These are phyloP conservation scores for Cataglyphis rosenhaueri DNA, from an alignment of 2,888 invertebrate genomes.

Conservation along the genomic window DNA sequence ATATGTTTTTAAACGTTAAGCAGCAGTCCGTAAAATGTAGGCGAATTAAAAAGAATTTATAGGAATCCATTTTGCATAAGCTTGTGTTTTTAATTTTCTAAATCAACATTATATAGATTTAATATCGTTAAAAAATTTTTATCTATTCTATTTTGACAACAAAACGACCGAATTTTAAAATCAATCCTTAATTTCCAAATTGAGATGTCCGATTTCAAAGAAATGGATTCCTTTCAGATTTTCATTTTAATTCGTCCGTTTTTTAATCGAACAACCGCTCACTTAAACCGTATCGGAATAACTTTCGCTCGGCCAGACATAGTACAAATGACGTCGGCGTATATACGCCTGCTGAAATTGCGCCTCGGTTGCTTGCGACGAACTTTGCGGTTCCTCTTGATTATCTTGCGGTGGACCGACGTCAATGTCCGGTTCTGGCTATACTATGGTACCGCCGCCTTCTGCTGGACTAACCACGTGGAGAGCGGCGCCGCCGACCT, in stretches of 20 bases:
- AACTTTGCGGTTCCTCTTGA: conserved; percentile 59
- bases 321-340: conserved; percentile 73
- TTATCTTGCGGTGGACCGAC: conserved; percentile 47
- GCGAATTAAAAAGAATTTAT: conserved; percentile 18
- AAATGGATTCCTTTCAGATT: not conserved
- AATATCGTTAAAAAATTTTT: not conserved
- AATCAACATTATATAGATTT: not conserved
- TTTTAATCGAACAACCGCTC: conserved; percentile 1
- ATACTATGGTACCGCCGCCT: conserved; percentile 83
- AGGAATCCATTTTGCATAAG: not conserved
- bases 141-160: not conserved
- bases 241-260: conserved; percentile 24
- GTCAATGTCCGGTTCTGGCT: conserved; percentile 74
- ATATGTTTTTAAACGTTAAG: conserved; percentile 56
- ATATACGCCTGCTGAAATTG: conserved; percentile 65
- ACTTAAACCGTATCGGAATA: conserved; percentile 70
- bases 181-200: not conserved
- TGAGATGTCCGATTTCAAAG: not conserved
- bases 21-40: conserved; percentile 17
- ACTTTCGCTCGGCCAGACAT: conserved; percentile 75
- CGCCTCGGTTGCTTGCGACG: conserved; percentile 65
- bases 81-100: not conserved
- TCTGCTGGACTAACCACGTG: conserved; percentile 82
- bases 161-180: not conserved
- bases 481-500: conserved; percentile 77